Evolutionary conservation across 1,140 invertebrate genomes (phyloP).

Genomic region (Calephelis virginiensis): DNA sequence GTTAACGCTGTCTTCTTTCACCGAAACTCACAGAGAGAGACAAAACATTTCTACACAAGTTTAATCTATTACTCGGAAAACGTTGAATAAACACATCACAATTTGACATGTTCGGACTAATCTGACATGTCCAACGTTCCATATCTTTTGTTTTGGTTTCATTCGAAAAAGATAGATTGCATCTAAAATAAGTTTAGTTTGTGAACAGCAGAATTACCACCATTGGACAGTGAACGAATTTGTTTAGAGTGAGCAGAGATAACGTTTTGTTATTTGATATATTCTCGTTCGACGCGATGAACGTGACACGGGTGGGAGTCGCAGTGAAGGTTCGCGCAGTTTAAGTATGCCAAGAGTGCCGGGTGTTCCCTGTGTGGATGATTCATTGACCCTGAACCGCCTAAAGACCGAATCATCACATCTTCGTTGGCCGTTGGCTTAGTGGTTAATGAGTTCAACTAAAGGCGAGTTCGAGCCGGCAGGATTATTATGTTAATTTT

Average conservation of each 20-base stretch:
- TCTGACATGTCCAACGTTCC: too few species aligned
- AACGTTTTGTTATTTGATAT: slow-evolving; percentile 6
- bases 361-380: slow-evolving; percentile 60
- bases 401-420: slow-evolving; percentile 36
- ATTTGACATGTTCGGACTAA: too few species aligned
- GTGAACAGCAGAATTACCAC: too few species aligned
- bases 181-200: too few species aligned
- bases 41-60: too few species aligned
- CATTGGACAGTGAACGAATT: neutral
- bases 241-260: neutral
- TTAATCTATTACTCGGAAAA: too few species aligned
- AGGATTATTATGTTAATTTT: too few species aligned
- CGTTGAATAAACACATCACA: too few species aligned
- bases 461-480: neutral
- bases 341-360: slow-evolving; percentile 49
- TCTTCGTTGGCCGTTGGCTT: slow-evolving; percentile 31
- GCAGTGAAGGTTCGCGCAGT: slow-evolving; percentile 19
- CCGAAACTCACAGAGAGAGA: too few species aligned
- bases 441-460: neutral
- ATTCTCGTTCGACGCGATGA: slow-evolving; percentile 20
- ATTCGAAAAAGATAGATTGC: too few species aligned
- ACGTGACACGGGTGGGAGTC: slow-evolving; percentile 29
- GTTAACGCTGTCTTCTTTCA: too few species aligned
- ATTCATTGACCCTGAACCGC: slow-evolving; percentile 60
- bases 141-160: too few species aligned